Conservation (phyloP, 2,797 vertebrate species). For the Malacoraja senta region DNA sequence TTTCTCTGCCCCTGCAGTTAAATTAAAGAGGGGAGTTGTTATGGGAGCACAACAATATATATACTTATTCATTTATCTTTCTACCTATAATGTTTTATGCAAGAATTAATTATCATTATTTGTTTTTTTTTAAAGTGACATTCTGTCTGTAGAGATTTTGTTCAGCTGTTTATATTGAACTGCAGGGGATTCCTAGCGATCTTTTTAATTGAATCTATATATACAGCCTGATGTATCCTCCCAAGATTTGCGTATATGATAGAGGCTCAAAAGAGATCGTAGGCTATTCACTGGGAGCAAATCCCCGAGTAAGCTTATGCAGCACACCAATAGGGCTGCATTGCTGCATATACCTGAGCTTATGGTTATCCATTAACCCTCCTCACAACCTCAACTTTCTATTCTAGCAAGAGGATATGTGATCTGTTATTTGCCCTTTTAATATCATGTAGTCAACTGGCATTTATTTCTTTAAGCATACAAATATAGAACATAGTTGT, state of each 20-base stretch:
- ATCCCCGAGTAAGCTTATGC: background rate
- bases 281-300: background rate
- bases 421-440: background rate
- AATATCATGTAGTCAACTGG: background rate
- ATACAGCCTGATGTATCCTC: background rate
- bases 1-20: background rate
- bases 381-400: background rate
- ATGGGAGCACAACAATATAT: background rate
- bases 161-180: background rate
- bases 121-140: background rate
- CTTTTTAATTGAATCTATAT: background rate
- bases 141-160: background rate
- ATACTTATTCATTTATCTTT: background rate
- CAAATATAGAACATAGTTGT: background rate
- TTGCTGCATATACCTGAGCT: background rate
- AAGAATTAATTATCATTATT: background rate
- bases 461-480: slow-evolving; percentile 4
- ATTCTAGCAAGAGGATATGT: background rate
- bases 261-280: background rate
- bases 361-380: background rate
- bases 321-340: background rate
- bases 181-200: background rate
- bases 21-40: background rate
- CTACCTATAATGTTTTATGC: background rate
- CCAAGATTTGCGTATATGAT: background rate